Conservation (phyloP, 2,888 invertebrate genomes). For the Lithophane ornitopus region DNA sequence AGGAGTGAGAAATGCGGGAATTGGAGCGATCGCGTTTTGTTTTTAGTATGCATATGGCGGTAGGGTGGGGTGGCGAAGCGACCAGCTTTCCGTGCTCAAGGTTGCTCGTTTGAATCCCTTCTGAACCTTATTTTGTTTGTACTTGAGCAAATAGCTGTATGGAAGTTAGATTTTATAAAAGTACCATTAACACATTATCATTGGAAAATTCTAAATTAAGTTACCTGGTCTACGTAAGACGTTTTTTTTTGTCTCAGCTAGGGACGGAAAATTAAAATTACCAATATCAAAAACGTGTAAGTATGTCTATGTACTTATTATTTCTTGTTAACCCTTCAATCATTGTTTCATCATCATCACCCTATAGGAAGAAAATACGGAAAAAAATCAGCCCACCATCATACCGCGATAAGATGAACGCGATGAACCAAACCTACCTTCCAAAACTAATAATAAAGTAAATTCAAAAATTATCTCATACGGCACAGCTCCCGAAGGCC, state of each 20-base stretch:
- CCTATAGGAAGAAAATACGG: too few relatives aligned
- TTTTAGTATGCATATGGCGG: neutral
- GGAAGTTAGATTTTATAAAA: too few relatives aligned
- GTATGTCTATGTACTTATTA: neutral
- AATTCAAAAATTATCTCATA: slow-evolving; percentile 89
- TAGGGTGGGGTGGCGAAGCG: neutral
- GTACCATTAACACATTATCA: too few relatives aligned
- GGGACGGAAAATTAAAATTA: neutral
- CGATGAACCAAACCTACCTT: slow-evolving; percentile 49
- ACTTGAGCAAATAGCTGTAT: neutral
- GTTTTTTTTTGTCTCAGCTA: too few relatives aligned
- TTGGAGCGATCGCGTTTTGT: slow-evolving; percentile 20
- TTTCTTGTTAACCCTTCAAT: neutral
- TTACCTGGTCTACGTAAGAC: too few relatives aligned
- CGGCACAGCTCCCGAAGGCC: slow-evolving; percentile 77
- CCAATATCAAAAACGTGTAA: neutral
- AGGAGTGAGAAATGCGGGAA: neutral
- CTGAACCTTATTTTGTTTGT: neutral
- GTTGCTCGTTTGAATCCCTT: slow-evolving; percentile 1
- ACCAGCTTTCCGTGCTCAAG: neutral
- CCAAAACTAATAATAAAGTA: slow-evolving; percentile 75
- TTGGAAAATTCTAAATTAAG: neutral
- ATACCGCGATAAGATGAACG: too few relatives aligned
- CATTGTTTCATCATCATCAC: too few relatives aligned
- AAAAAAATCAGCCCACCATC: neutral